These are phyloP conservation scores for Pollimyrus isidori DNA, from an alignment of 2,113 vertebrate species.

Conservation along the genomic window DNA sequence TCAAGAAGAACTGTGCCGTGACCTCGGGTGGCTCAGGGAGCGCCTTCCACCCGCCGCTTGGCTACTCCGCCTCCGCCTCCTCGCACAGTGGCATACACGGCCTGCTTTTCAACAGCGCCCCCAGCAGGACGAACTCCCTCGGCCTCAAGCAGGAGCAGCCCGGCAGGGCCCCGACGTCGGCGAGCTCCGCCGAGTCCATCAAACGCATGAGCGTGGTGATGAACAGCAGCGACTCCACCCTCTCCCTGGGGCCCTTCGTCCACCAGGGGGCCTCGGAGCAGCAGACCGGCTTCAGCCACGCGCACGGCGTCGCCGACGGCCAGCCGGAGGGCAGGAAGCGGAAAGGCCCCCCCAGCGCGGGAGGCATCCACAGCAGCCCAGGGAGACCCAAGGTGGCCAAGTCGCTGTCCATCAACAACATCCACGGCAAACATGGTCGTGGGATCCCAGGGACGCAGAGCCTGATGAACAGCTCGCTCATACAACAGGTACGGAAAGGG, in stretches of 20 bases:
- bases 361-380: constrained; percentile 52
- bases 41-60: constrained; percentile 66
- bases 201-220: constrained; percentile 98
- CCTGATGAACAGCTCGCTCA: constrained; percentile 82
- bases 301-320: constrained; percentile 67
- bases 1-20: constrained; percentile 86
- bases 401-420: constrained; percentile 83
- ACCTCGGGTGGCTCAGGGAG: constrained; percentile 79
- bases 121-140: constrained; percentile 72
- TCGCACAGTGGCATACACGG: constrained; percentile 67
- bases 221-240: constrained; percentile 92
- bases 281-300: constrained; percentile 72
- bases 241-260: constrained; percentile 90
- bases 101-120: constrained; percentile 77
- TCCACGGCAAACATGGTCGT: constrained; percentile 84
- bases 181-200: constrained; percentile 87
- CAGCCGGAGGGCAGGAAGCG: constrained; percentile 86
- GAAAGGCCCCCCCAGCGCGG: constrained; percentile 77
- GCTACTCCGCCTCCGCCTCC: constrained; percentile 51
- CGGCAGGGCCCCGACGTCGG: constrained; percentile 72
- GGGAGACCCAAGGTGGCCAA: constrained; percentile 83
- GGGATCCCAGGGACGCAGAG: constrained; percentile 78
- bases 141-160: constrained; percentile 78
- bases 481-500: constrained; percentile 78
- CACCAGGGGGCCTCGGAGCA: constrained; percentile 78